A percentile compares a stretch with the other conserved stretches of the same genome.
These are phyloP conservation scores for Tipula lateralis DNA, from an alignment of 2,888 invertebrate species.

Conservation along the genomic window DNA sequence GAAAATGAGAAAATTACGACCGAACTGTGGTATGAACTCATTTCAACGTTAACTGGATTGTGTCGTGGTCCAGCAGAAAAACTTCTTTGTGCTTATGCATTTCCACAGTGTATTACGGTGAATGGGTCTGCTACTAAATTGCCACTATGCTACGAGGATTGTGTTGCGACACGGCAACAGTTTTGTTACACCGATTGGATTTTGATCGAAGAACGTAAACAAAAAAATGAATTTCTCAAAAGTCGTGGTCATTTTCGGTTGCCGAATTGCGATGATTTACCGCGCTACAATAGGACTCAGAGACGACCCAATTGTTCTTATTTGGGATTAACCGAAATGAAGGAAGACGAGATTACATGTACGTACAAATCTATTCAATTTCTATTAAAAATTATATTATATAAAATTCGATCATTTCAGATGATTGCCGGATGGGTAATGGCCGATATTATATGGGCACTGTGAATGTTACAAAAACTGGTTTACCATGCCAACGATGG, in stretches of 20 bases:
- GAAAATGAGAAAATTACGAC: constrained; percentile 80
- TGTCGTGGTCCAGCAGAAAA: constrained; percentile 86
- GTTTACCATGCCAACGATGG: constrained; percentile 87
- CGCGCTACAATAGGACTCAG: constrained; percentile 62
- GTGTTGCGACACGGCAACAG: constrained; percentile 81
- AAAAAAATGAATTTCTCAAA: constrained; percentile 69
- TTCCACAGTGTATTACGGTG: constrained; percentile 75
- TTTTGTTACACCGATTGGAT: constrained; percentile 95
- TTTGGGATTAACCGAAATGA: constrained; percentile 77
- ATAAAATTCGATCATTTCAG: constrained; percentile 48
- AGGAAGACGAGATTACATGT: constrained; percentile 76
- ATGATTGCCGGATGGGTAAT: constrained; percentile 78
- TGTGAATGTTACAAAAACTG: constrained; percentile 75
- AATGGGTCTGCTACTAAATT: constrained; percentile 62
- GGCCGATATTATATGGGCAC: constrained; percentile 90
- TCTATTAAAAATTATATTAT: not conserved
- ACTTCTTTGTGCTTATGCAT: constrained; percentile 86
- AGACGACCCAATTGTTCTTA: constrained; percentile 70
- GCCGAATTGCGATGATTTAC: constrained; percentile 79
- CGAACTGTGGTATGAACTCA: constrained; percentile 82
- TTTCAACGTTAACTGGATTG: constrained; percentile 70
- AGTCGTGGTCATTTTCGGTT: constrained; percentile 81
- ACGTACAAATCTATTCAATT: constrained; percentile 41
- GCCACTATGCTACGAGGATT: constrained; percentile 89
- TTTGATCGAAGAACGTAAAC: constrained; percentile 80